These are phyloP conservation scores for Marisa cornuarietis DNA, from an alignment of 1,140 invertebrate species.

Conservation along the genomic window DNA sequence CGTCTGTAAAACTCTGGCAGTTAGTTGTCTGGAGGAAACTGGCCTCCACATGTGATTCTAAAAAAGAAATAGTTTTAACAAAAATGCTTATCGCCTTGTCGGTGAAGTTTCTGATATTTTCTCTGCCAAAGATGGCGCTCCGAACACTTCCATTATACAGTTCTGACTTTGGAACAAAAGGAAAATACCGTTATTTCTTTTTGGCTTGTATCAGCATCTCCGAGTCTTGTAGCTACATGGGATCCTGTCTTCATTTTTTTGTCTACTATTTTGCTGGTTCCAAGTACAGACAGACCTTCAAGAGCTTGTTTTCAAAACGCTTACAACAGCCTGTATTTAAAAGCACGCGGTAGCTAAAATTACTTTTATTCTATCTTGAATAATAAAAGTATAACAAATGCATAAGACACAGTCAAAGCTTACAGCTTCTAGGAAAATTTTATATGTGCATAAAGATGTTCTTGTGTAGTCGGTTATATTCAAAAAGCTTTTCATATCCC, in stretches of 20 bases:
- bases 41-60: background rate
- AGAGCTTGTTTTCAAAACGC: too few relatives aligned
- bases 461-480: too few relatives aligned
- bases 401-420: too few relatives aligned
- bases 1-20: background rate
- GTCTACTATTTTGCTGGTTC: slow-evolving; percentile 8
- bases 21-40: background rate
- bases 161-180: background rate
- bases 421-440: too few relatives aligned
- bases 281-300: background rate
- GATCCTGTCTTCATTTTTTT: background rate
- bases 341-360: too few relatives aligned
- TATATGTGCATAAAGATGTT: too few relatives aligned
- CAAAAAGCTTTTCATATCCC: too few relatives aligned
- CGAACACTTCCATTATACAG: background rate
- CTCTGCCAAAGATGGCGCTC: background rate
- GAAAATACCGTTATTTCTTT: background rate
- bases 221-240: background rate
- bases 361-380: too few relatives aligned
- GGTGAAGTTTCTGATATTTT: background rate
- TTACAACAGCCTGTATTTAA: too few relatives aligned
- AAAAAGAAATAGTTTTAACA: slow-evolving; percentile 3
- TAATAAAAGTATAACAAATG: too few relatives aligned
- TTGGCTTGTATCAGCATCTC: too few relatives aligned
- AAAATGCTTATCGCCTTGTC: slow-evolving; percentile 10